These are phyloP conservation scores for Drosophila villosipedis DNA, from an alignment of 2,888 invertebrate species.

Conservation along the genomic window DNA sequence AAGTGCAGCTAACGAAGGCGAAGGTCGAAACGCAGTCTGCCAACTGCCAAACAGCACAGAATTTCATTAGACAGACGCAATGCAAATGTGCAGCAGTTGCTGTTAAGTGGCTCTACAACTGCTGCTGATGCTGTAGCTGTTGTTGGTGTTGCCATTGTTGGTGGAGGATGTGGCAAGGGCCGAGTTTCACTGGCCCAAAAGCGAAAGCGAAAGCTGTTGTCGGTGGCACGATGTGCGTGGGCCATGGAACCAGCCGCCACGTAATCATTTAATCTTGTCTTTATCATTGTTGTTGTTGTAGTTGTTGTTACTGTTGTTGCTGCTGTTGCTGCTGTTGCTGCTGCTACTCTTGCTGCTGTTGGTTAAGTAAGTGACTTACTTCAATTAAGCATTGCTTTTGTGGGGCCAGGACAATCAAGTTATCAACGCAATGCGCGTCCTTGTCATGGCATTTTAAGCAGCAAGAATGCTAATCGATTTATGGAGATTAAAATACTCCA, in stretches of 20 bases:
- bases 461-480: constrained; percentile 4
- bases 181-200: constrained; percentile 50
- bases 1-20: constrained; percentile 62
- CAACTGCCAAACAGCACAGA: constrained; percentile 43
- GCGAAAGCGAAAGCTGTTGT: constrained; percentile 52
- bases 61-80: constrained; percentile 74
- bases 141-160: background rate
- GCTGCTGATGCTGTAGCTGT: constrained; percentile 1
- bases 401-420: constrained; percentile 47
- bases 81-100: constrained; percentile 70
- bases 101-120: constrained; percentile 38
- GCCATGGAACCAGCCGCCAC: constrained; percentile 26
- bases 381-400: constrained; percentile 57
- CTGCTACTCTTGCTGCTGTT: constrained; percentile 21
- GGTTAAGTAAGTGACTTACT: constrained; percentile 65
- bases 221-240: constrained; percentile 21
- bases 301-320: background rate
- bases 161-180: constrained; percentile 54
- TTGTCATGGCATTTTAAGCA: constrained; percentile 48
- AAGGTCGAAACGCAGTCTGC: constrained; percentile 60
- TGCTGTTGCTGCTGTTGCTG: constrained; percentile 39
- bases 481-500: background rate
- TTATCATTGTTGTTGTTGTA: constrained; percentile 29
- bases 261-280: constrained; percentile 72
- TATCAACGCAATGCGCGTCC: constrained; percentile 60